phyloP scores from a whole-genome alignment of 2,113 vertebrate genomes.

The Notarius quadriscutis region DNA sequence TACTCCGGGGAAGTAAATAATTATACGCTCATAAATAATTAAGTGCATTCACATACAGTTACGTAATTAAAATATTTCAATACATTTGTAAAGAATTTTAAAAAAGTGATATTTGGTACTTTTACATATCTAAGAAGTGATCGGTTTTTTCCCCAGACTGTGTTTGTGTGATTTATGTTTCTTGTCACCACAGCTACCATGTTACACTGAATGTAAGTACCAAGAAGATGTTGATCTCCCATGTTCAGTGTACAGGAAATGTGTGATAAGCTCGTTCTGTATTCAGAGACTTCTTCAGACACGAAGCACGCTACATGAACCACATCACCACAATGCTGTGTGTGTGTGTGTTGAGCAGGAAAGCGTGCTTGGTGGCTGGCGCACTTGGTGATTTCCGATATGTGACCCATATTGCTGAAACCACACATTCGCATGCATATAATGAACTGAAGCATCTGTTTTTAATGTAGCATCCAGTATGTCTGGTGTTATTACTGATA shows the following conservation, averaged over 20 bases:
- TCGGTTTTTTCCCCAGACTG: not conserved
- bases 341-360: not conserved
- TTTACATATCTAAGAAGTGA: not conserved
- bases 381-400: conserved; percentile 40
- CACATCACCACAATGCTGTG: not conserved
- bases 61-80: not conserved
- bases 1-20: not conserved
- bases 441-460: not conserved
- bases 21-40: not conserved
- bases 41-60: not conserved
- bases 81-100: not conserved
- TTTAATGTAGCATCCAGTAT: not conserved
- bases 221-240: not conserved
- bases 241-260: conserved; percentile 29
- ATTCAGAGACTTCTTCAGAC: not conserved
- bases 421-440: conserved; percentile 30
- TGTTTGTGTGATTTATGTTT: not conserved
- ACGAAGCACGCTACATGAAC: conserved; percentile 10
- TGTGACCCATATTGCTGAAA: conserved; percentile 17
- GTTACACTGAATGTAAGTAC: not conserved
- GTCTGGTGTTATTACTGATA: not conserved
- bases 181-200: not conserved
- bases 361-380: conserved; percentile 5
- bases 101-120: not conserved
- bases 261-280: not conserved